Conservation (phyloP, 64 coral and sea anemone species). For the Montipora capricornis region DNA sequence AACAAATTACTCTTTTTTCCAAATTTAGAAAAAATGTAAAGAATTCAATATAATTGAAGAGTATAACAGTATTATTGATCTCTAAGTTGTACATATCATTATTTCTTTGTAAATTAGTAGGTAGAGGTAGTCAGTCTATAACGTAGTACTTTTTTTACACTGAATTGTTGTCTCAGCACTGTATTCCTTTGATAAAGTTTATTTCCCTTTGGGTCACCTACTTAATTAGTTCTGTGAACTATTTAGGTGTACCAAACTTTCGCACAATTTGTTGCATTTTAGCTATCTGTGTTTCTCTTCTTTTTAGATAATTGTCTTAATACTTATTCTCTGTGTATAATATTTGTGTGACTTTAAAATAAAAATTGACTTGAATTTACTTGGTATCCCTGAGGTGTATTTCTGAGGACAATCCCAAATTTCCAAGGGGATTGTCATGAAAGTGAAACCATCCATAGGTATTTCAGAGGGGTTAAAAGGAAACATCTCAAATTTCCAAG, state of each 20-base stretch:
- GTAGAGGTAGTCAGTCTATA: too few species aligned
- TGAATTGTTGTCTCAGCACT: too few species aligned
- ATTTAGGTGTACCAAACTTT: constrained; percentile 11
- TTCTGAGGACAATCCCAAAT: not conserved
- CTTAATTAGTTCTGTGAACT: not conserved
- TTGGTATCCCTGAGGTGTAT: not conserved
- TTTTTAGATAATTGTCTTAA: not conserved
- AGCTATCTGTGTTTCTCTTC: not conserved
- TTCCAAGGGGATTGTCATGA: not conserved
- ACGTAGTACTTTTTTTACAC: too few species aligned
- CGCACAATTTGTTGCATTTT: not conserved
- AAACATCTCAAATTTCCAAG: not conserved
- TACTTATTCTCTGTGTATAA: not conserved
- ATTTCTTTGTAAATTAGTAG: too few species aligned
- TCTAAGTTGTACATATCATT: too few species aligned
- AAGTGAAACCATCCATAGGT: constrained; percentile 1
- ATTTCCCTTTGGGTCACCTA: too few species aligned
- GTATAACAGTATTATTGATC: too few species aligned
- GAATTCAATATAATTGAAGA: too few species aligned
- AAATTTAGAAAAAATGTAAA: too few species aligned
- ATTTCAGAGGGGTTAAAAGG: not conserved
- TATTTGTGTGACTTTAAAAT: not conserved
- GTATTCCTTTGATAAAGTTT: too few species aligned
- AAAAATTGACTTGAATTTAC: not conserved
- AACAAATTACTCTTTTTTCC: too few species aligned